These are phyloP conservation scores for Theretra japonica DNA, from an alignment of 2,888 invertebrate genomes.

Conservation along the genomic window DNA sequence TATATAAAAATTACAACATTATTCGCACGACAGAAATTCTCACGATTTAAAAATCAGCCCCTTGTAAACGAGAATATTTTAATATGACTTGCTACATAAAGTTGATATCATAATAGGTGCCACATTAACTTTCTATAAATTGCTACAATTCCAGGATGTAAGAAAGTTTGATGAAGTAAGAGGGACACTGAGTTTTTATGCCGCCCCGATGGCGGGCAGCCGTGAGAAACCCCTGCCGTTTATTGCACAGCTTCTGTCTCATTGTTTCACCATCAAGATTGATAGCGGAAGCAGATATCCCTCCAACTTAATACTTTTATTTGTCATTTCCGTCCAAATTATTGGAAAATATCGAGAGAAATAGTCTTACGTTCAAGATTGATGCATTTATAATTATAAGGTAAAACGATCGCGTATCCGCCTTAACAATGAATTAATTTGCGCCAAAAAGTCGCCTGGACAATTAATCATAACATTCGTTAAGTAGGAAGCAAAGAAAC, in stretches of 20 bases:
- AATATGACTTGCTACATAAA: too few relatives aligned
- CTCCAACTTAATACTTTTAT: slow-evolving; percentile 62
- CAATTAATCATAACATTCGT: slow-evolving; percentile 71
- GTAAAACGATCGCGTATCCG: slow-evolving; percentile 15
- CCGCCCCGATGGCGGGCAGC: slow-evolving; percentile 33
- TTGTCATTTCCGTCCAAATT: slow-evolving; percentile 71
- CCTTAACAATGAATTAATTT: slow-evolving; percentile 48
- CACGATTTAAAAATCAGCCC: too few relatives aligned
- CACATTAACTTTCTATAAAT: slow-evolving; percentile 17
- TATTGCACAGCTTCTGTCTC: slow-evolving; percentile 49
- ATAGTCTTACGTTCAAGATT: slow-evolving; percentile 53
- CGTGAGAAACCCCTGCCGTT: slow-evolving; percentile 60
- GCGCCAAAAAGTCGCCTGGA: slow-evolving; percentile 48
- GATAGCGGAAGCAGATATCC: slow-evolving; percentile 75
- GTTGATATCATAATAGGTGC: too few relatives aligned
- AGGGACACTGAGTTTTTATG: slow-evolving; percentile 17
- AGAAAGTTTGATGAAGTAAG: slow-evolving; percentile 15
- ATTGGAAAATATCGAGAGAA: slow-evolving; percentile 56
- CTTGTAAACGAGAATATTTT: too few relatives aligned
- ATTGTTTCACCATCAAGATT: slow-evolving; percentile 71
- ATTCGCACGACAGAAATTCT: too few relatives aligned
- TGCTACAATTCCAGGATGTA: slow-evolving; percentile 9
- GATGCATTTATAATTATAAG: slow-evolving; percentile 69
- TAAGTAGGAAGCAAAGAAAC: slow-evolving; percentile 63
- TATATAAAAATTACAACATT: too few relatives aligned